These are phyloP conservation scores for Poecilia wingei DNA, from an alignment of 2,797 vertebrate genomes.

Conservation along the genomic window DNA sequence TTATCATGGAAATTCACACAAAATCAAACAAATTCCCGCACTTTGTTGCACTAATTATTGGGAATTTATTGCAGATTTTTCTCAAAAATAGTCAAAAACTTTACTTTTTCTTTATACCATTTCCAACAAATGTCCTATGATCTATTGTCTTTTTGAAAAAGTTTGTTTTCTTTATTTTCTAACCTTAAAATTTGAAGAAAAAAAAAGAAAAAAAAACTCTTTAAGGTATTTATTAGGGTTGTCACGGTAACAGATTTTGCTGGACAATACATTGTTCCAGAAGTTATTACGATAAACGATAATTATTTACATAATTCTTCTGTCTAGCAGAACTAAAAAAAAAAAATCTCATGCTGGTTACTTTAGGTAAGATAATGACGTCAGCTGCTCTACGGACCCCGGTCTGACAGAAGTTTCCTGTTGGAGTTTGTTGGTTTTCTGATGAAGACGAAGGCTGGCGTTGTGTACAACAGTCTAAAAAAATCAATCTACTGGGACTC, in stretches of 20 bases:
- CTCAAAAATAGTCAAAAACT: too few relatives aligned
- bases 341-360: not conserved
- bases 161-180: not conserved
- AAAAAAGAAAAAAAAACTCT: too few relatives aligned
- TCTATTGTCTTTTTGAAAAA: not conserved
- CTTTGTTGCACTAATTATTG: too few relatives aligned
- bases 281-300: too few relatives aligned
- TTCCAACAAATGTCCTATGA: not conserved
- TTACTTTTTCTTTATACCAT: not conserved
- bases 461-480: not conserved
- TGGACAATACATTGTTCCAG: too few relatives aligned
- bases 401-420: not conserved
- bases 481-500: slow-evolving; percentile 20
- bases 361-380: not conserved
- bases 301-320: not conserved
- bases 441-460: not conserved
- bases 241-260: too few relatives aligned
- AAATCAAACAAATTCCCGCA: too few relatives aligned
- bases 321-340: not conserved
- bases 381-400: not conserved
- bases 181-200: not conserved
- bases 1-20: too few relatives aligned
- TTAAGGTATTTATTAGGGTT: not conserved
- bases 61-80: too few relatives aligned
- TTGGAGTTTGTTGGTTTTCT: not conserved